Evolutionary conservation across 2,113 vertebrate species (phyloP), one percentile per base, ranked within the genome.

Genomic region (Motacilla tschutschensis): DNA sequence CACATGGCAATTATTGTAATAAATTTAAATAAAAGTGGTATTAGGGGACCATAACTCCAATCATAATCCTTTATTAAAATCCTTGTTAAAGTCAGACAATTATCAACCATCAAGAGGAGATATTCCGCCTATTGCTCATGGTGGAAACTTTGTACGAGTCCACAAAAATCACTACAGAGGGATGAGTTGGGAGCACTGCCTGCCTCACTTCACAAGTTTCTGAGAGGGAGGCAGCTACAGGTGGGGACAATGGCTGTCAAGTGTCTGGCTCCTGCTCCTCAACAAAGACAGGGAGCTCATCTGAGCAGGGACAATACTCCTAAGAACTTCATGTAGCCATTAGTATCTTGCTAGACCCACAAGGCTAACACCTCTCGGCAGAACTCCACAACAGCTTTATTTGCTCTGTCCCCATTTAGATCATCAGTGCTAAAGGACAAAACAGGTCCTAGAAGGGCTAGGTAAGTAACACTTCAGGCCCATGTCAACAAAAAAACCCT

Each of bases 1-100:
- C 70, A 46, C 40, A 86, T 28, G 46, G 72, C 62, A 91, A 93
- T 81, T 80, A 76, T 19, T 35, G 21, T 28, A 91, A 88, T 63
- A 91, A 75, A 89, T 91, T 82, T 47, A 81, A 90, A 85, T 36
- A 80, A 43, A 87, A 67, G 79, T 51, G 51, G n/a, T 78, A 83
- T 70, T 79, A 53, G 29, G 83, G 62, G 83, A 93, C 73, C 25
- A 47, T 66, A 87, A 93, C 74, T 94, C 43, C 64, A 73, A 91
- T 47, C 46, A 46, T 14, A 31, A 50, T 28, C 35, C 46, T 77
- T 79, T 81, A 89, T 72, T 87, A 87, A 90, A 92, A 60, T 29
- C 69, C 73, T 85, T 77, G 43, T 77, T 92, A 66, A 59, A 83
- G 48, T 24, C 48, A 88, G 44, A 74, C 17, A 80, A 63, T 88